Evolutionary conservation across 2,888 invertebrate genomes (phyloP), one percentile per base, ranked within the genome.

Genomic region (Chalcis sispes): DNA sequence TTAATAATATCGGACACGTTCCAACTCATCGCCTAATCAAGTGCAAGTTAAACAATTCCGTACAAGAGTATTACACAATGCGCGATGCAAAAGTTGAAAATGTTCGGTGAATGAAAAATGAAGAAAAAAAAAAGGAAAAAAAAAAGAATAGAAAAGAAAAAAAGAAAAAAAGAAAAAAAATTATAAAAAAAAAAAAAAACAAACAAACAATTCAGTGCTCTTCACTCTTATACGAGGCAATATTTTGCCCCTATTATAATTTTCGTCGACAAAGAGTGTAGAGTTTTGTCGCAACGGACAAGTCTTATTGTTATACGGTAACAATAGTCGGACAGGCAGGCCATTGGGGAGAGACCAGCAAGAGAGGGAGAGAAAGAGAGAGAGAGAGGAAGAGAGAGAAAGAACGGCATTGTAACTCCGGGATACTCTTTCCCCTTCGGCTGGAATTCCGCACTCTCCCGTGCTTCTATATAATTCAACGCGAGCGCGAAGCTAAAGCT

Each of bases 251-350:
- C 29, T 8, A n/a, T 50, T 36, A 54, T 36, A 40, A 66, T 52
- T 36, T 52, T 20, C 40, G 25, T 27, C 25, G 10, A 23, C 48
- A 23, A 50, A 36, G 18, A 50, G 32, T 32, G n/a, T 15, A 4
- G 29, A 13, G 8, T 10, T 20, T 1, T 18, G 48, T 25, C n/a
- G 48, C 46, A 54, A 23, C 48, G 27, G 20, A 13, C 20, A 10
- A 75, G 56, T 69, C 69, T 64, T 50, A 75, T 75, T 69, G 56
- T 70, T 65, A 56, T 18, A 50, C 29, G 42, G 5, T 42, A 75
- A 70, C 70, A 70, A 75, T 75, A 23, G 64, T 56, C 64, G 42
- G 59, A 59, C 27, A 32, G 25, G 32, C 46, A n/a, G 4, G n/a
- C 13, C 32, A 36, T 20, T 20, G 46, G 2, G 42, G 8, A 23